Evolutionary conservation across 1,140 invertebrate genomes (phyloP), one percentile per base, ranked within the genome.

Genomic region (Saccostrea glomerata): DNA sequence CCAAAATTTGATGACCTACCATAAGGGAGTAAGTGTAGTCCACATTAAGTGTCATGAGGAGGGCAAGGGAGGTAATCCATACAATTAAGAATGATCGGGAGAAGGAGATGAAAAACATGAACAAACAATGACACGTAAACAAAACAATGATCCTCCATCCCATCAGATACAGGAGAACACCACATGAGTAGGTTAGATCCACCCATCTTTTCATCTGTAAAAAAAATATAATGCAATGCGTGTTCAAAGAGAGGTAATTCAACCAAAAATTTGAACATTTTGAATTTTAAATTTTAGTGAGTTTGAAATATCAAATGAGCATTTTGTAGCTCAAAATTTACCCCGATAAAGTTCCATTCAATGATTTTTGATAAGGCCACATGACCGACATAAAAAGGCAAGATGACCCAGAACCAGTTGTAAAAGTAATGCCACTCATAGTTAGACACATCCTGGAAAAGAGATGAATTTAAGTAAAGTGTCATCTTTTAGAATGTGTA

Each of bases 371-470:
- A 89, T n/a, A 93, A n/a, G 3, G 90, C 30, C n/a, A 91, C 55
- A 63, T 92, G 91, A 20, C 90, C 92, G 23, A 90, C 40, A 86
- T 91, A 90, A 91, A 91, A 92, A 13, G 92, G 93, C 13, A 85
- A 85, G 17, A 92, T 40, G 13, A 56, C 87, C 89, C 87, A 90
- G 36, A 93, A 91, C 82, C 87, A 92, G 0, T 47, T n/a, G 47
- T 89, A 92, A 89, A 92, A 93, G 89, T 91, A 92, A 36, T 88
- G 63, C 93, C 93, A 93, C 70, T 93, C 93, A 91, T 89, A 92
- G 30, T 93, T 91, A 11, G 92, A 92, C 25, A 90, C 87, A 82
- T 93, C 93, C 89, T 91, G 70, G 5, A 88, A 84, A 9, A 82
- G n/a, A 84, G n/a, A 60, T 54, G 73, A 6, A 84, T 30, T 30